These are phyloP conservation scores for Tinea trinotella DNA, from an alignment of 2,888 invertebrate species.

Conservation along the genomic window DNA sequence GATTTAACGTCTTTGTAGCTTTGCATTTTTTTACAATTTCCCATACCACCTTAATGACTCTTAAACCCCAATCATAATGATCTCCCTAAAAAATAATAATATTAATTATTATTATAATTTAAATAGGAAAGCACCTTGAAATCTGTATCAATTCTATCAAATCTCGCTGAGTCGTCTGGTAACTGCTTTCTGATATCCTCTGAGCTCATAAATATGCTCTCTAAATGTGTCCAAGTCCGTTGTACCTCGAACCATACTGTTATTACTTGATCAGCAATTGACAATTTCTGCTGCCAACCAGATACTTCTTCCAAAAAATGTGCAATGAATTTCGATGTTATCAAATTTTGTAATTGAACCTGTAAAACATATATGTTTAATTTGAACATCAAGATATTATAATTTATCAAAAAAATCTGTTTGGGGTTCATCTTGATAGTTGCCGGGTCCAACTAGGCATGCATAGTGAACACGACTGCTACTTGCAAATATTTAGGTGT, in stretches of 20 bases:
- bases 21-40: conserved; percentile 2
- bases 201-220: conserved; percentile 98
- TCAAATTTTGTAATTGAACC: conserved; percentile 95
- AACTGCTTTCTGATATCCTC: conserved; percentile 96
- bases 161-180: conserved; percentile 93
- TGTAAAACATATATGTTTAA: conserved; percentile 32
- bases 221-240: conserved; percentile 96
- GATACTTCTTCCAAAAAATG: conserved; percentile 96
- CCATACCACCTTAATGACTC: conserved; percentile 97
- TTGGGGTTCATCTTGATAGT: too few relatives aligned
- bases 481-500: too few relatives aligned
- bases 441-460: too few relatives aligned
- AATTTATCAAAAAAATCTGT: neutral
- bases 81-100: conserved; percentile 73
- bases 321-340: conserved; percentile 97
- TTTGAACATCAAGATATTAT: neutral
- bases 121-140: conserved; percentile 78
- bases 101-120: conserved; percentile 36
- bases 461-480: too few relatives aligned
- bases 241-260: conserved; percentile 97
- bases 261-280: conserved; percentile 94
- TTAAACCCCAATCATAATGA: conserved; percentile 97
- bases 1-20: neutral
- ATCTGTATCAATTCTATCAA: conserved; percentile 90
- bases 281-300: conserved; percentile 92